Conservation (phyloP, 2,113 vertebrate genomes). For the Anguilla japonica region DNA sequence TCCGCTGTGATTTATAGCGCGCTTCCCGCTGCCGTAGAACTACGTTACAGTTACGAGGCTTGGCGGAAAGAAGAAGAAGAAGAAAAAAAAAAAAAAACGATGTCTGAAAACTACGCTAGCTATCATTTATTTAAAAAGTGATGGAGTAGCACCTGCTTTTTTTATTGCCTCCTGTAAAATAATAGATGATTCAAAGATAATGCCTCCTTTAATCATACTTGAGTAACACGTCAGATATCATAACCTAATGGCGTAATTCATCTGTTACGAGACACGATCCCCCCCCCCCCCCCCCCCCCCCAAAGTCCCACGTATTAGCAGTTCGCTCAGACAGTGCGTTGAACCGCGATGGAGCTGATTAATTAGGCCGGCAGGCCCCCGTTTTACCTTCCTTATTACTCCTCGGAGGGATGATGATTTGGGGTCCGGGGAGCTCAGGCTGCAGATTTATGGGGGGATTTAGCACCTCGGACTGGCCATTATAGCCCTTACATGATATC, state of each 20-base stretch:
- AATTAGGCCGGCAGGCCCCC: conserved; percentile 38
- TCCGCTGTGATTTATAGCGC: background rate
- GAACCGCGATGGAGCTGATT: conserved; percentile 17
- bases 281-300: background rate
- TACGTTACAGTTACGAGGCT: background rate
- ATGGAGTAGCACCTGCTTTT: conserved; percentile 2
- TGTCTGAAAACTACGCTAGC: background rate
- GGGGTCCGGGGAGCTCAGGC: background rate
- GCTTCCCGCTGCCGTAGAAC: background rate
- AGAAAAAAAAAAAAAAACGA: background rate
- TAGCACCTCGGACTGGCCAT: conserved; percentile 45
- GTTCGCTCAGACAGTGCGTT: background rate
- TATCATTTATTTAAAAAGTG: background rate
- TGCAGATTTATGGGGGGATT: conserved; percentile 47
- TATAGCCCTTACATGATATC: conserved; percentile 47
- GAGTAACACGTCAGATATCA: conserved; percentile 34
- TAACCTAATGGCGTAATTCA: conserved; percentile 39
- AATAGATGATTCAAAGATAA: conserved; percentile 32
- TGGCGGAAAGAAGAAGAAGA: too few relatives aligned
- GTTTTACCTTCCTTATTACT: conserved; percentile 36
- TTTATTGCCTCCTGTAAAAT: conserved; percentile 26
- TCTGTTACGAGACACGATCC: conserved; percentile 33
- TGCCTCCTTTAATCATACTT: conserved; percentile 38
- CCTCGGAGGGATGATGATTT: conserved; percentile 28
- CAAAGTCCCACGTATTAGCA: conserved; percentile 36